Evolutionary conservation across 2,888 invertebrate genomes (phyloP), one percentile per base, ranked within the genome.

Genomic region (Timema podura): DNA sequence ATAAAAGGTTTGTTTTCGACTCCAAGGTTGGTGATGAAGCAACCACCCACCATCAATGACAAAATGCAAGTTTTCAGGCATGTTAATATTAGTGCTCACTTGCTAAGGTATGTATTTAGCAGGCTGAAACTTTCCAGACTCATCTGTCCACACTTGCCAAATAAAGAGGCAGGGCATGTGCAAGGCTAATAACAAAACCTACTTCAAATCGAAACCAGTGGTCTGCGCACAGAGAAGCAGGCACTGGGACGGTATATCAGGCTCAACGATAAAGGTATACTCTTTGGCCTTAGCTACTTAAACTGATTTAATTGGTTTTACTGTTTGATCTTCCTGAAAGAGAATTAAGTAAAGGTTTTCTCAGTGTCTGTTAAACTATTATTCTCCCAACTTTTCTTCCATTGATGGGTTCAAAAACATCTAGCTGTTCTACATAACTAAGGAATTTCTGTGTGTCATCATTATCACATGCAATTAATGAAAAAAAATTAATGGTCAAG

Each of bases 91-190:
- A 61, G 61, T 15, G 61, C 6, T 8, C 2, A 61, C 61, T 61
- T 61, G 61, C 16, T 61, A 8, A 15, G 1, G 30, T 16, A 61
- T 11, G 13, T 61, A 61, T 30, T 61, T 16, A 5, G 61, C 6
- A 30, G 45, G 61, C 6, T 61, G 30, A 61, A 11, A 61, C 11
- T 61, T 61, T n/a, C 61, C 61, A 61, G 16, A 61, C 16, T 59
- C 9, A 59, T 59, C 30, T 59, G 9, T 15, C 59, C 30, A 44
- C 16, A 16, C 30, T 59, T 59, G 44, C 44, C 59, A 59, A 59
- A 59, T 59, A 59, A 9, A 59, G 59, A 59, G 44, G 59, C 59
- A 59, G 59, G 16, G 30, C 44, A 59, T 59, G 59, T 59, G 30
- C 6, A 59, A 11, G 44, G 59, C 59, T 59, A 16, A 44, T 15